Conservation (phyloP, 2,797 vertebrate species). For the Macrochelys suwanniensis region DNA sequence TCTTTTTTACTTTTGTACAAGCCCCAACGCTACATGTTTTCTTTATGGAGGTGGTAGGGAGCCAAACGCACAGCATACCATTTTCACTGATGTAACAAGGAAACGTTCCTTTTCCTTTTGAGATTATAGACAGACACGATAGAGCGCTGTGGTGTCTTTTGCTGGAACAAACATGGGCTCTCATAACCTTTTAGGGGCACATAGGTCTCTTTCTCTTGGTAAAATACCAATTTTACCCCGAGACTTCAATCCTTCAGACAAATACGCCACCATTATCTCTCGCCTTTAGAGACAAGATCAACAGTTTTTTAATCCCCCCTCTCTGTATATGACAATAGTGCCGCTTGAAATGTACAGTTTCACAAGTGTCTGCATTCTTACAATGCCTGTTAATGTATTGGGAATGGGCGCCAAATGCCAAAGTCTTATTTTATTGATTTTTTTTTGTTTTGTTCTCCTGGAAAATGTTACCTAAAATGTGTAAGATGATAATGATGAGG, state of each 20-base stretch:
- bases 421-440: neutral
- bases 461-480: rapidly evolving
- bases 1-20: neutral
- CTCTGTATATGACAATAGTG: conserved; percentile 19
- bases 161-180: neutral
- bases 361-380: conserved; percentile 29
- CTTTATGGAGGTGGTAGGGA: neutral
- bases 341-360: conserved; percentile 13
- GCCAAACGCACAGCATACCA: neutral
- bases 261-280: conserved; percentile 46
- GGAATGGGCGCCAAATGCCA: neutral
- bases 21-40: neutral
- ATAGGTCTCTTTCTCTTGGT: neutral
- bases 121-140: conserved; percentile 37
- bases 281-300: conserved; percentile 47
- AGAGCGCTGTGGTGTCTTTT: conserved; percentile 18
- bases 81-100: conserved; percentile 58
- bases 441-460: neutral
- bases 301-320: neutral
- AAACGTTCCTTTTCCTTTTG: conserved; percentile 57
- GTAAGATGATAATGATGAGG: neutral
- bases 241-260: conserved; percentile 43
- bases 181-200: neutral
- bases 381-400: neutral
- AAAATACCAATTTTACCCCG: neutral